These are phyloP conservation scores for Pterocles gutturalis DNA, from an alignment of 2,113 vertebrate species.

Conservation along the genomic window DNA sequence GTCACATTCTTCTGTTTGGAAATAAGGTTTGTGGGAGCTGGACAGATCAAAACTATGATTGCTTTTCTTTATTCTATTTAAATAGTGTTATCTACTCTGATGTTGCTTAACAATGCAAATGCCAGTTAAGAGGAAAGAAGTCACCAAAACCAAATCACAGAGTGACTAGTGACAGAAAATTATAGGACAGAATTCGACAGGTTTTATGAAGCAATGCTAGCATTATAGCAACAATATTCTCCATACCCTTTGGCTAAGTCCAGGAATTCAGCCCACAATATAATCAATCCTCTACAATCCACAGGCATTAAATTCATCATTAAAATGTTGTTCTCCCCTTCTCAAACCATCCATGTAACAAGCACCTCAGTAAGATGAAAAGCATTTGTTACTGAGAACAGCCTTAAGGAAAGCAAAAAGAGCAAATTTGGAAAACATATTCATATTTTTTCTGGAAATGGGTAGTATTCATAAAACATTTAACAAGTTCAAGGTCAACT, in stretches of 20 bases:
- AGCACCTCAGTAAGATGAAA: slow-evolving; percentile 60
- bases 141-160: not conserved
- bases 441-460: slow-evolving; percentile 70
- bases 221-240: not conserved
- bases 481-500: slow-evolving; percentile 69
- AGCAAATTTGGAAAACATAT: slow-evolving; percentile 74
- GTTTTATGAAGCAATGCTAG: not conserved
- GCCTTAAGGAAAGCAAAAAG: slow-evolving; percentile 42
- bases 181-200: not conserved
- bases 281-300: slow-evolving; percentile 47
- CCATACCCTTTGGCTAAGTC: not conserved
- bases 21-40: not conserved
- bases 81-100: not conserved
- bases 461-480: slow-evolving; percentile 68
- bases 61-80: not conserved
- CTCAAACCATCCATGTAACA: slow-evolving; percentile 25
- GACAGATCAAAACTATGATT: not conserved
- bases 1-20: not conserved
- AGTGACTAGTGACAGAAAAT: not conserved
- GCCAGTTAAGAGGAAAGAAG: not conserved
- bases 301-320: slow-evolving; percentile 51
- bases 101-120: not conserved
- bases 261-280: not conserved
- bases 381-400: slow-evolving; percentile 27
- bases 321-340: slow-evolving; percentile 58